These are phyloP conservation scores for Oppia nitens DNA, from an alignment of 1,140 invertebrate genomes.

Conservation along the genomic window DNA sequence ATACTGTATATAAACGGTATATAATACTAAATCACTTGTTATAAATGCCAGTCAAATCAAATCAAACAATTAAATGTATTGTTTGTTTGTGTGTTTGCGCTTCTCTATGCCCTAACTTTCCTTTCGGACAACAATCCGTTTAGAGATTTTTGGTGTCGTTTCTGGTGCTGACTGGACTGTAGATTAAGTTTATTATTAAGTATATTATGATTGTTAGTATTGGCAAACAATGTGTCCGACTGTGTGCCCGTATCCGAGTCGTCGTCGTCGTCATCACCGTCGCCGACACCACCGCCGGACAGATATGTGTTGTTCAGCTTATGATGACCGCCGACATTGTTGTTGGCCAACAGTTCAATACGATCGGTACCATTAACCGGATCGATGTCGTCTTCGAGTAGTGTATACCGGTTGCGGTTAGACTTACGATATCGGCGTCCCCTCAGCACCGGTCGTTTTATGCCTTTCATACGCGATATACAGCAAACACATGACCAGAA, in stretches of 20 bases:
- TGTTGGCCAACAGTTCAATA: neutral
- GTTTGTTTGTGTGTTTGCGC: no score
- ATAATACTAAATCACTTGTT: no score
- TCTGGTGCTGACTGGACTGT: neutral
- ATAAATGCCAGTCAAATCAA: no score
- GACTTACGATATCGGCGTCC: neutral
- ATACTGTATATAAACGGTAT: no score
- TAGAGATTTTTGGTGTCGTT: neutral
- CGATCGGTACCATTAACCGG: neutral
- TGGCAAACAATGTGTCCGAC: neutral
- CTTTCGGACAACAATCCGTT: no score
- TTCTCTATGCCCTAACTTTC: no score
- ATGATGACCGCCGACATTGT: no score
- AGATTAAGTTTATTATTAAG: neutral
- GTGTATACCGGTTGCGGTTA: neutral
- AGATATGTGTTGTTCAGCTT: no score
- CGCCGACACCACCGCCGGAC: no score
- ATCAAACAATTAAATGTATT: no score
- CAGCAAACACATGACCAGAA: slow-evolving; percentile 5
- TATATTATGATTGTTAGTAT: neutral
- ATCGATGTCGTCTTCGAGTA: neutral
- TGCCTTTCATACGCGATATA: neutral
- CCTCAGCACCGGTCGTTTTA: neutral
- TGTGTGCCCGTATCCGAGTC: neutral
- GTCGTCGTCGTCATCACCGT: neutral